These are phyloP conservation scores for Myioborus melanocephalus DNA, from an alignment of 2,797 vertebrate species.

Conservation along the genomic window DNA sequence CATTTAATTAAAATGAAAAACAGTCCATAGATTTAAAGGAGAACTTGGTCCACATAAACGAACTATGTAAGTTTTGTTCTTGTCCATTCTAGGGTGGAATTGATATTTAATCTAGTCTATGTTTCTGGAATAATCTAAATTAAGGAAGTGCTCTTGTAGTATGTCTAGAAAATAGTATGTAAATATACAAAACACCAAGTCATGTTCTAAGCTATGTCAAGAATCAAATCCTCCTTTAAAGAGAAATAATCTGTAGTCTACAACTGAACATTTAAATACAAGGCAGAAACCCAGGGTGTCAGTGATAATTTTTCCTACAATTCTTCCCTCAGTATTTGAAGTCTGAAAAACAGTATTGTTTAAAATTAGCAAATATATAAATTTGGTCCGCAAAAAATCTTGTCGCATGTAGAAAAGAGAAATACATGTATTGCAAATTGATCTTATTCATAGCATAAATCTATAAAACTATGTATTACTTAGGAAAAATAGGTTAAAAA, in stretches of 20 bases:
- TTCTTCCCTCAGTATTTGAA: conserved; percentile 20
- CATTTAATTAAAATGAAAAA: conserved; percentile 65
- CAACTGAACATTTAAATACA: conserved; percentile 45
- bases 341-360: conserved; percentile 54
- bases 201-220: conserved; percentile 34
- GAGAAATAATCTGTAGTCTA: conserved; percentile 43
- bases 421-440: conserved; percentile 69
- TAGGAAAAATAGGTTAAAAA: conserved; percentile 87
- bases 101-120: conserved; percentile 32
- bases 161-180: conserved; percentile 35
- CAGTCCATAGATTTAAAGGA: conserved; percentile 59
- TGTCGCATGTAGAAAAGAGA: conserved; percentile 86
- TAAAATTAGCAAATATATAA: conserved; percentile 73
- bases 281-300: conserved; percentile 44
- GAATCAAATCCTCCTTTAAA: conserved; percentile 71
- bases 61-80: conserved; percentile 11
- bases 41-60: conserved; percentile 55
- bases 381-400: conserved; percentile 77
- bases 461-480: conserved; percentile 79
- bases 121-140: conserved; percentile 38
- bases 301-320: conserved; percentile 31
- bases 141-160: conserved; percentile 26
- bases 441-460: conserved; percentile 56
- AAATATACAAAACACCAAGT: conserved; percentile 45
- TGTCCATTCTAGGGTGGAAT: conserved; percentile 8